Evolutionary conservation across 2,113 vertebrate genomes (phyloP).

Genomic region (Psammodynastes pulverulentus): DNA sequence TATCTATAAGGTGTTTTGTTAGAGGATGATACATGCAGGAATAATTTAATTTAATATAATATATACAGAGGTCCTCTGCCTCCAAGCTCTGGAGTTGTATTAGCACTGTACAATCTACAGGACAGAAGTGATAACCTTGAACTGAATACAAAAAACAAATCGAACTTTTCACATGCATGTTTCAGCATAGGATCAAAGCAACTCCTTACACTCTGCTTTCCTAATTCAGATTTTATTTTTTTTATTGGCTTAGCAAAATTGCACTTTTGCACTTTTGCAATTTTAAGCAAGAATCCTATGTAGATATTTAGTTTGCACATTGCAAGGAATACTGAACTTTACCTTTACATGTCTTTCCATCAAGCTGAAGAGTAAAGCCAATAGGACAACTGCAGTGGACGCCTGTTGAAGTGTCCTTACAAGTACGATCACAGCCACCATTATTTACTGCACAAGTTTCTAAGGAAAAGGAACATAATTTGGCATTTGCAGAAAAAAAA

Average conservation of each 20-base stretch:
- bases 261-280: background rate
- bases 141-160: background rate
- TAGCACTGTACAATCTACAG: background rate
- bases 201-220: fast-evolving
- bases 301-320: fast-evolving
- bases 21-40: background rate
- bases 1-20: background rate
- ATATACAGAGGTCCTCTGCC: background rate
- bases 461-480: slow-evolving; percentile 61
- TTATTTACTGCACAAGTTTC: slow-evolving; percentile 97
- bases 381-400: slow-evolving; percentile 95
- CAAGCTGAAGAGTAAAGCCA: slow-evolving; percentile 91
- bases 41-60: background rate
- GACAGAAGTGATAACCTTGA: background rate
- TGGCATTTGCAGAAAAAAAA: slow-evolving; percentile 21
- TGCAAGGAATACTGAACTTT: background rate
- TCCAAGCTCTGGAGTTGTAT: background rate
- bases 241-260: background rate
- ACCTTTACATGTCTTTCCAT: slow-evolving; percentile 98
- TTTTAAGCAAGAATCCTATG: fast-evolving
- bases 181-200: fast-evolving
- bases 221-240: background rate
- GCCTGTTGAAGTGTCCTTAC: slow-evolving; percentile 94
- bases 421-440: slow-evolving; percentile 94
- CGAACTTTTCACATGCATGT: background rate